Conservation (phyloP, 1,140 invertebrate species). For the Drosophila seguyi region DNA sequence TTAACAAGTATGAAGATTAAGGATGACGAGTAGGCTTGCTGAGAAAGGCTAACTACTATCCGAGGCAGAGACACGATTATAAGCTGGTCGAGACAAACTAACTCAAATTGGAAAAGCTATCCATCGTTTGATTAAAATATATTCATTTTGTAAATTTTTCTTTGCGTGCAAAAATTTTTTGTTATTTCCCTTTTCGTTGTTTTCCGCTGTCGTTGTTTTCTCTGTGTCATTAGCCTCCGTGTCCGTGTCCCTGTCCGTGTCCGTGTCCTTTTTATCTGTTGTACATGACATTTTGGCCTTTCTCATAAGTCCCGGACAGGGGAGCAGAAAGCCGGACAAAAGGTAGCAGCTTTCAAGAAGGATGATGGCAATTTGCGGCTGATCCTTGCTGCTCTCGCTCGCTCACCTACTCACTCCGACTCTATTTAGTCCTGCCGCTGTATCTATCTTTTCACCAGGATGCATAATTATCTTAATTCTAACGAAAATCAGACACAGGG, state of each 20-base stretch:
- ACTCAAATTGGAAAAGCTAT: not conserved
- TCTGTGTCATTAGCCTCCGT: conserved; percentile 74
- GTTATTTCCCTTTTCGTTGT: conserved; percentile 16
- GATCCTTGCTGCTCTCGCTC: conserved; percentile 45
- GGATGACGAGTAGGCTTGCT: no score
- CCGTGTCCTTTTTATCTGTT: conserved; percentile 75
- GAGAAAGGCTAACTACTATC: no score
- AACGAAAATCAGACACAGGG: conserved; percentile 33
- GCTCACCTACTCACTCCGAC: not conserved
- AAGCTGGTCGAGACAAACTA: not conserved
- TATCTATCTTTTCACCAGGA: not conserved
- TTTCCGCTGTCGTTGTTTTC: conserved; percentile 47
- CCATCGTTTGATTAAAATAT: not conserved
- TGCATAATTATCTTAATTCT: conserved; percentile 72
- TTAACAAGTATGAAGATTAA: no score
- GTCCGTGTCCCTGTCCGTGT: conserved; percentile 26
- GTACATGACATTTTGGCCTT: conserved; percentile 81
- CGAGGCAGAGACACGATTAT: no score
- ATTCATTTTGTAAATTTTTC: conserved; percentile 5
- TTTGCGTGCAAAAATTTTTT: conserved; percentile 8
- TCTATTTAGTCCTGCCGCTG: not conserved
- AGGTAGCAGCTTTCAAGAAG: conserved; percentile 71
- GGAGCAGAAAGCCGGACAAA: conserved; percentile 52
- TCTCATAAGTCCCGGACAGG: conserved; percentile 72
- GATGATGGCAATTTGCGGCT: conserved; percentile 81